A percentile compares a stretch with the other conserved stretches of the same genome.
phyloP scores from a whole-genome alignment of 2,797 vertebrate genomes.

The Zenarchopterus dispar region DNA sequence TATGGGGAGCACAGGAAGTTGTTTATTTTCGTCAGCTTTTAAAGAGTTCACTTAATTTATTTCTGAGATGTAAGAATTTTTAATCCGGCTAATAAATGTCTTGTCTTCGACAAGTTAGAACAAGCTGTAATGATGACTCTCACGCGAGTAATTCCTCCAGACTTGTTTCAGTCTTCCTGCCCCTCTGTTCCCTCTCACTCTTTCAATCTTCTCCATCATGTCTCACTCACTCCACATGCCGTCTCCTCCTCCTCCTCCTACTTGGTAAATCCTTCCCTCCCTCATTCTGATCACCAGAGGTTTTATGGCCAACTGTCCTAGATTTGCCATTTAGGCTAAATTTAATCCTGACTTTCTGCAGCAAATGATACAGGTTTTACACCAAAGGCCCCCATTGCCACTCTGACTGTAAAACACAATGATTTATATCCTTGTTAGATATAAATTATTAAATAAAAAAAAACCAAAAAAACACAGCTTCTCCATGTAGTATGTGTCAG shows the following conservation, averaged over 20 bases:
- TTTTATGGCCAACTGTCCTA: conserved; percentile 74
- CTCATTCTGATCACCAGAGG: conserved; percentile 62
- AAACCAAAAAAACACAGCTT: too few species aligned
- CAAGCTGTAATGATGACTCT: conserved; percentile 12
- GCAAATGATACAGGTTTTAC: conserved; percentile 49
- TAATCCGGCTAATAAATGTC: background rate
- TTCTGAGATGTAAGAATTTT: too few species aligned
- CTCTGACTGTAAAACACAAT: too few species aligned
- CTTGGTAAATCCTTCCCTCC: conserved; percentile 52
- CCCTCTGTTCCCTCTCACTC: conserved; percentile 27
- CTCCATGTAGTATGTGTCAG: too few species aligned
- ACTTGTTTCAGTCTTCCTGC: conserved; percentile 32
- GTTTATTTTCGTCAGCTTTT: background rate
- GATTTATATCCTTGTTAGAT: too few species aligned
- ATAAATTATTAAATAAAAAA: too few species aligned
- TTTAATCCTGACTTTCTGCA: conserved; percentile 61
- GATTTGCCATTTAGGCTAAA: conserved; percentile 70
- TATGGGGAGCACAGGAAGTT: background rate
- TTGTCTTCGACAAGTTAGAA: background rate
- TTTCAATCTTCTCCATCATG: conserved; percentile 51
- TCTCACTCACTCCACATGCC: conserved; percentile 36
- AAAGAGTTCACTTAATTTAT: background rate
- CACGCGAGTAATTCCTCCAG: conserved; percentile 5
- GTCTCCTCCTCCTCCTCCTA: conserved; percentile 27
- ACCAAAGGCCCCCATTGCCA: background rate